A percentile compares a stretch with the other conserved stretches of the same genome.
These are phyloP conservation scores for Eurypyga helias DNA, from an alignment of 2,113 vertebrate genomes.

Conservation along the genomic window DNA sequence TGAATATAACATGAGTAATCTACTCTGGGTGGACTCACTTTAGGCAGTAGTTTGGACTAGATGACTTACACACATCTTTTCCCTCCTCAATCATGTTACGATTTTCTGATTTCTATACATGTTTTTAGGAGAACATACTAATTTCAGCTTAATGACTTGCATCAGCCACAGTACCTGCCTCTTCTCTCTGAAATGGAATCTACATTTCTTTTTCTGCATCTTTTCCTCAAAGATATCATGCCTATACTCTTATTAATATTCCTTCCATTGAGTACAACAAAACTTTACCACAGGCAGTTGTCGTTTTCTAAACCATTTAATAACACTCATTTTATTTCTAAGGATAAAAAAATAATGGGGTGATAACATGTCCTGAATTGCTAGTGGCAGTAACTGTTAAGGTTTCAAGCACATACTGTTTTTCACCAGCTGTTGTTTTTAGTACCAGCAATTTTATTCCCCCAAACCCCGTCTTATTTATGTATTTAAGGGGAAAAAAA, in stretches of 20 bases:
- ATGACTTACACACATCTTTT: not conserved
- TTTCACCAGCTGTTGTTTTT: conserved; percentile 40
- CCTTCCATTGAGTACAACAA: not conserved
- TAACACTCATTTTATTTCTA: conserved; percentile 8
- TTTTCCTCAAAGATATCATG: not conserved
- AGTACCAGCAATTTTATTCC: not conserved
- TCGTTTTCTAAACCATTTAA: not conserved
- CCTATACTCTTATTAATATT: not conserved
- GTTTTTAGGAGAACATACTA: not conserved
- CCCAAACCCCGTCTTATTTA: not conserved
- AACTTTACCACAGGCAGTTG: not conserved
- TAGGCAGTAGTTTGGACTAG: not conserved
- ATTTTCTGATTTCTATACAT: not conserved
- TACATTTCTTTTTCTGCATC: not conserved
- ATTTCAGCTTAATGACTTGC: not conserved
- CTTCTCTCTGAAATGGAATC: not conserved
- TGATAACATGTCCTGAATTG: conserved; percentile 34
- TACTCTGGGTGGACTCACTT: not conserved
- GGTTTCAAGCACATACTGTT: not conserved
- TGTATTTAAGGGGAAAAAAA: not conserved
- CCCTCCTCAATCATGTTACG: not conserved
- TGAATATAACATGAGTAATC: not conserved
- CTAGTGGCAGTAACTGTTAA: not conserved
- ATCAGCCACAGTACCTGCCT: not conserved
- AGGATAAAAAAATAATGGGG: not conserved